phyloP scores from a whole-genome alignment of 2,113 vertebrate genomes.

The Pelusios castaneus region DNA sequence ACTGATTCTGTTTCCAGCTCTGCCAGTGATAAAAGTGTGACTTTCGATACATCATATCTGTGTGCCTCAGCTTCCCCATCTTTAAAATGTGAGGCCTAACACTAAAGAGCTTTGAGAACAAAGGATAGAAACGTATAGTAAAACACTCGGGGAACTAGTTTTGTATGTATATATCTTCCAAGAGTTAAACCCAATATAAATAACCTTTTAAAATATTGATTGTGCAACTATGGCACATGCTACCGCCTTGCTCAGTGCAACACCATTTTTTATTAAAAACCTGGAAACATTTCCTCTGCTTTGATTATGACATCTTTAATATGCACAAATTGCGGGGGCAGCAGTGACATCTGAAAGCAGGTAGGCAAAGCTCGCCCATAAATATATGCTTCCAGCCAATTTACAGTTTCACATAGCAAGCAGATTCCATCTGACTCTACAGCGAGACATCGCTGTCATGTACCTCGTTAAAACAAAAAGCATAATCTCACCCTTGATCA shows the following conservation, averaged over 20 bases:
- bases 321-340: background rate
- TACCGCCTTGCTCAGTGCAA: background rate
- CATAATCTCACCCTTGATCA: background rate
- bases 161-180: background rate
- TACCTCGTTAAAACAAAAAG: background rate
- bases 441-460: background rate
- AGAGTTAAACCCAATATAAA: background rate
- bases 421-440: background rate
- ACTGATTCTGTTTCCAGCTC: background rate
- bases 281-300: background rate
- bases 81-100: background rate
- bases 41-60: background rate
- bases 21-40: background rate
- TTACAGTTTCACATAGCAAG: background rate
- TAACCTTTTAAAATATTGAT: background rate
- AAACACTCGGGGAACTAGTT: background rate
- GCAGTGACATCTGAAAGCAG: background rate
- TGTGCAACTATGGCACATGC: background rate
- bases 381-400: background rate
- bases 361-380: conserved; percentile 2
- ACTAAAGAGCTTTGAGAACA: background rate
- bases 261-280: background rate
- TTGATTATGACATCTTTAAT: background rate
- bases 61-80: background rate
- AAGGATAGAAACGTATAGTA: background rate